These are phyloP conservation scores for Drosophila paranaensis DNA, from an alignment of 2,888 invertebrate genomes.

Conservation along the genomic window DNA sequence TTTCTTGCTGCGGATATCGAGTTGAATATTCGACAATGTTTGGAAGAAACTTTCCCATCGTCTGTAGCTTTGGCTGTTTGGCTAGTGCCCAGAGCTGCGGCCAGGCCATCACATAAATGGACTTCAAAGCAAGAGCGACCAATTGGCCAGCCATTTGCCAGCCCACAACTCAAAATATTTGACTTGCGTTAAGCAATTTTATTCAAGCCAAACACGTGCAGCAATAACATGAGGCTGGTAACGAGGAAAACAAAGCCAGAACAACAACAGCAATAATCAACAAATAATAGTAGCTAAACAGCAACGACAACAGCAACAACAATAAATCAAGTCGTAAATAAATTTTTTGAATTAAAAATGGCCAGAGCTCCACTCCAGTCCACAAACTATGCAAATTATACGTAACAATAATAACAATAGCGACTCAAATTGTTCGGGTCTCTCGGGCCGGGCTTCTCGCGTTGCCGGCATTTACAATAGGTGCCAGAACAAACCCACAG, in stretches of 20 bases:
- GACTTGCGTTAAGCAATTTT: conserved; percentile 39
- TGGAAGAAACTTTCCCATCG: conserved; percentile 2
- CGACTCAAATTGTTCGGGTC: conserved; percentile 33
- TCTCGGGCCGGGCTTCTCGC: conserved; percentile 31
- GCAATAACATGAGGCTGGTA: conserved; percentile 35
- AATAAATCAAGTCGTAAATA: conserved; percentile 47
- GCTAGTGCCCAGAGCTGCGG: background rate
- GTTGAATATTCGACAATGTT: conserved; percentile 2
- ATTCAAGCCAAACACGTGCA: conserved; percentile 69
- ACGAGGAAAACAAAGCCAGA: conserved; percentile 38
- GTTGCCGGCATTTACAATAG: conserved; percentile 37
- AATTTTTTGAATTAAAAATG: conserved; percentile 54
- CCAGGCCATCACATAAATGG: conserved; percentile 19
- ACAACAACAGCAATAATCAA: conserved; percentile 62
- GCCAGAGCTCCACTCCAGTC: conserved; percentile 36
- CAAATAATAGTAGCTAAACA: conserved; percentile 49
- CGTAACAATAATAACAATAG: conserved; percentile 44
- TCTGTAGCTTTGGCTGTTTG: background rate
- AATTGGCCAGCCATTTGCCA: conserved; percentile 45
- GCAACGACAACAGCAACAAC: conserved; percentile 9
- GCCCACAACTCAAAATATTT: conserved; percentile 43
- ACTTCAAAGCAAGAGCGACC: conserved; percentile 45
- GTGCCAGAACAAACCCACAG: conserved; percentile 47
- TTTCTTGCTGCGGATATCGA: background rate
- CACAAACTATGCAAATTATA: conserved; percentile 52